A percentile compares a stretch with the other conserved stretches of the same genome.
Evolutionary conservation across 2,888 invertebrate genomes (phyloP).

Genomic region (Limnephilus marmoratus): DNA sequence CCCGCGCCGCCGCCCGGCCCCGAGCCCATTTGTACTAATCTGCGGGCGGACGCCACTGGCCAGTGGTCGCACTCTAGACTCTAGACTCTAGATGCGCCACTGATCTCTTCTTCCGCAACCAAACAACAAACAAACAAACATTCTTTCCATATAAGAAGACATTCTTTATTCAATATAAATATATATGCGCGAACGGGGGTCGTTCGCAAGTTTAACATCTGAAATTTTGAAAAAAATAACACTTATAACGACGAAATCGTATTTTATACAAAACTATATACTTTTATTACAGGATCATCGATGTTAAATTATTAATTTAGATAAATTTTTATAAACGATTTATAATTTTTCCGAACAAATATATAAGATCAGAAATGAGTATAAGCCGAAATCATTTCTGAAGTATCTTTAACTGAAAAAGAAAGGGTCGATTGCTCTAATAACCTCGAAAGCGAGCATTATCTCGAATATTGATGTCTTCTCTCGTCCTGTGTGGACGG

Average conservation of each 20-base stretch:
- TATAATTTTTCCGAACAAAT: constrained; percentile 54
- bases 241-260: constrained; percentile 66
- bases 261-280: constrained; percentile 67
- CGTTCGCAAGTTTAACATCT: constrained; percentile 64
- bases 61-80: constrained; percentile 47
- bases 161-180: constrained; percentile 62
- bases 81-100: constrained; percentile 32
- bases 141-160: constrained; percentile 57
- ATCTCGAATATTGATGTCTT: constrained; percentile 45
- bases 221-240: constrained; percentile 67
- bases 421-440: constrained; percentile 34
- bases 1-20: constrained; percentile 57
- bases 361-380: constrained; percentile 60
- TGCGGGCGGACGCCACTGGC: constrained; percentile 55
- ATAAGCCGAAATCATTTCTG: constrained; percentile 63
- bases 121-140: constrained; percentile 52
- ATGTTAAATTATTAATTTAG: constrained; percentile 65
- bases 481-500: not conserved
- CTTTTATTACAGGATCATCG: constrained; percentile 66
- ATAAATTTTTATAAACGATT: constrained; percentile 57
- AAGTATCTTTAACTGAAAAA: constrained; percentile 25
- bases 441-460: constrained; percentile 56
- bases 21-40: constrained; percentile 64
- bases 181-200: constrained; percentile 63
- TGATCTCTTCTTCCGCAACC: constrained; percentile 50